Conservation (phyloP, 2,113 vertebrate genomes). For the Cepphus grylle region DNA sequence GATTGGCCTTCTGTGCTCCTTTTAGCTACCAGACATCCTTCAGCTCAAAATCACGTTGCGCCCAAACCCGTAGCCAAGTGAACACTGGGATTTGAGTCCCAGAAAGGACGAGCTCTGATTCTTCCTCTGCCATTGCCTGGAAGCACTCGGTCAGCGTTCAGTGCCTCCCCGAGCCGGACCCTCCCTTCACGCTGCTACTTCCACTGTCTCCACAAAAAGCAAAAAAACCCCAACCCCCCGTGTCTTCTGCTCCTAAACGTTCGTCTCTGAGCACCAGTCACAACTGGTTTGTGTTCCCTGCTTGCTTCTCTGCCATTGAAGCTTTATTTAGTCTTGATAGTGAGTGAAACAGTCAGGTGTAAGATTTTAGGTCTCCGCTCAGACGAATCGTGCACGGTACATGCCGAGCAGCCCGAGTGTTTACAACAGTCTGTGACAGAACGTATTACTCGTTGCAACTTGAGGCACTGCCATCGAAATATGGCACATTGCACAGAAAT, state of each 20-base stretch:
- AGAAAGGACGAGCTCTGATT: background rate
- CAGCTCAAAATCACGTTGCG: background rate
- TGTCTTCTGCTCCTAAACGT: background rate
- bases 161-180: background rate
- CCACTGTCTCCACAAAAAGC: background rate
- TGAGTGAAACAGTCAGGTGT: conserved; percentile 64
- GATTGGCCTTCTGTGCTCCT: background rate
- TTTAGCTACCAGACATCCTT: conserved; percentile 8
- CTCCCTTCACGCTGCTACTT: background rate
- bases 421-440: conserved; percentile 60
- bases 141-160: background rate
- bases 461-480: conserved; percentile 41
- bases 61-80: background rate
- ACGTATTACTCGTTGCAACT: conserved; percentile 21
- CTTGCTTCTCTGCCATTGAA: conserved; percentile 47
- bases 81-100: background rate
- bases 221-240: background rate
- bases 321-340: conserved; percentile 60
- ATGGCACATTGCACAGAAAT: conserved; percentile 61
- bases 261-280: conserved; percentile 19
- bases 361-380: conserved; percentile 58
- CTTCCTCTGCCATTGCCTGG: background rate
- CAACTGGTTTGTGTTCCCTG: conserved; percentile 32
- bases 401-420: background rate
- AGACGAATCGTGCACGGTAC: background rate